These are phyloP conservation scores for Eurytoma californica DNA, from an alignment of 2,888 invertebrate species.

Conservation along the genomic window DNA sequence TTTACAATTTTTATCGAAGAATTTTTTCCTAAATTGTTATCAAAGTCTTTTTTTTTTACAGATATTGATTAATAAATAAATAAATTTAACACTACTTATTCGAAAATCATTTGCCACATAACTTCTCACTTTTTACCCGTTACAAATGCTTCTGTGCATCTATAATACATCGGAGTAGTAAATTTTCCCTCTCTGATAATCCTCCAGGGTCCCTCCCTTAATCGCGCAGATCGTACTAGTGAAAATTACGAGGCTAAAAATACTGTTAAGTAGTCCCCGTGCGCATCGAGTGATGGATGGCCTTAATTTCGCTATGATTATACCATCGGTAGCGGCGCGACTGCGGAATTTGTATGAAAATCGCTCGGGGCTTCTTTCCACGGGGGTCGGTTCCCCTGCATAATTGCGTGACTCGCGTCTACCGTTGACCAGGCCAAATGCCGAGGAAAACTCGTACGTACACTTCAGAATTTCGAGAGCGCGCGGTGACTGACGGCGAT, in stretches of 20 bases:
- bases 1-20: no score
- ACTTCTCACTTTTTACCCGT: no score
- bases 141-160: no score
- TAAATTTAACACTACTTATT: no score
- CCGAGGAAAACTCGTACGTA: background rate
- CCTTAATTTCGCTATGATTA: slow-evolving; percentile 70
- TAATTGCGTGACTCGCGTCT: slow-evolving; percentile 37
- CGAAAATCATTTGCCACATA: no score
- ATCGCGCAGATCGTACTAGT: slow-evolving; percentile 54
- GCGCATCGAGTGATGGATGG: slow-evolving; percentile 65
- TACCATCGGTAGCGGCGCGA: slow-evolving; percentile 57
- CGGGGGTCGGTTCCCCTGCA: background rate
- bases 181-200: no score
- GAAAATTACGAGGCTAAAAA: slow-evolving; percentile 68
- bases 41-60: no score
- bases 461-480: background rate
- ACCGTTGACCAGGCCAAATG: background rate
- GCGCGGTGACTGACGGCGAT: background rate
- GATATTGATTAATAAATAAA: no score
- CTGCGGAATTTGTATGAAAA: slow-evolving; percentile 69
- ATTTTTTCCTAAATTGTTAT: no score
- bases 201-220: no score
- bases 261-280: slow-evolving; percentile 66
- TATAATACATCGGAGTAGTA: no score
- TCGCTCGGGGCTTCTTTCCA: slow-evolving; percentile 61